Evolutionary conservation across 1,140 invertebrate species (phyloP), one percentile per base, ranked within the genome.

Genomic region (Hormaphis cornu): DNA sequence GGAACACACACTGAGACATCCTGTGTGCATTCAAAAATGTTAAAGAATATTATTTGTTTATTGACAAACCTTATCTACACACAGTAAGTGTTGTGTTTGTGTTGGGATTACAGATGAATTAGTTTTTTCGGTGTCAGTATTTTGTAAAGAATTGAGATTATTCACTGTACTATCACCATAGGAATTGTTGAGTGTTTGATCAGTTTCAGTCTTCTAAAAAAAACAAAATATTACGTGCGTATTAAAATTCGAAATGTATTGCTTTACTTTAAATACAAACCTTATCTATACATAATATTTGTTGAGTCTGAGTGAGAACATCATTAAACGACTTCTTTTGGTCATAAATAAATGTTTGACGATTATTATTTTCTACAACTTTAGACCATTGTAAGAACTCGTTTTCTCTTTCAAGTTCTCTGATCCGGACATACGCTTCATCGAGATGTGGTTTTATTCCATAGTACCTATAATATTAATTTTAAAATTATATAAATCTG

Each of bases 391-490:
- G 70, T 22, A 77, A 69, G 18, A 76, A 73, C 58, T 75, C 73
- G 58, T 70, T 72, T 46, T 78, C 75, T 59, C 73, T 73, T 70
- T 75, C 73, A 18, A 74, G 70, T 46, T 76, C 74, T 37, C 75
- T 73, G 12, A 78, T 75, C 46, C 73, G 73, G 20, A 75, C 74
- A 35, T 76, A 71, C 33, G 75, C 73, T 69, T 73, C 71, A 69
- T 80, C 79, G 37, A 76, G 77, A 71, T 75, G 69, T 16, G 79
- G 78, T 71, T 77, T 75, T 42, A 79, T 69, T 69, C 78, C 78
- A 61, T 77, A 76, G 72, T 78, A 80, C 71, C 79, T 80, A 72
- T 10, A 72, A 69, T 71, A 40, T 37, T 16, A 22, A 46, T 20
- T 7, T 46, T 46, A 44, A 20, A n/a, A n/a, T n/a, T n/a, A n/a